phyloP scores from a whole-genome alignment of 2,113 vertebrate species.

The Oxyruncus cristatus region DNA sequence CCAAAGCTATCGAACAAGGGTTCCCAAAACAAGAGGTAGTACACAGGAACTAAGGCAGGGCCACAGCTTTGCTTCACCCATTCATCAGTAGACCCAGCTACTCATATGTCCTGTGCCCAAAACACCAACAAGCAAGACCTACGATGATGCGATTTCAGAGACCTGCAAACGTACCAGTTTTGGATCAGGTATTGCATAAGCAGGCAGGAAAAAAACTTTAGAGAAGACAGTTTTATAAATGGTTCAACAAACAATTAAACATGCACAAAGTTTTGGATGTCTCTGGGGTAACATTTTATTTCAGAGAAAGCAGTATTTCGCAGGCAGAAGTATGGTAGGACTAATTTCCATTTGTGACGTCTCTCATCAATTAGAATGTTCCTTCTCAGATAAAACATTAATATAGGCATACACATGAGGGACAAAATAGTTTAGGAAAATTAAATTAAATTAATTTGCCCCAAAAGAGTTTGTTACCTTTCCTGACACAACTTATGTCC shows the following conservation, averaged over 20 bases:
- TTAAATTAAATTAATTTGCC: not conserved
- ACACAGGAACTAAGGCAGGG: not conserved
- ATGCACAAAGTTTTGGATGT: not conserved
- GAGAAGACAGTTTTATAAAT: not conserved
- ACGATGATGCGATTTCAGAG: not conserved
- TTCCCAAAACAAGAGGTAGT: not conserved
- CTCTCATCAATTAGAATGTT: not conserved
- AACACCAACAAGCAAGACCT: not conserved
- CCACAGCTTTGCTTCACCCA: not conserved
- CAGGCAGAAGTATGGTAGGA: not conserved
- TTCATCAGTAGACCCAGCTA: not conserved
- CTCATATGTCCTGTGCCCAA: accelerated
- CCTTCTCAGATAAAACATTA: not conserved
- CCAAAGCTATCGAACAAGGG: not conserved
- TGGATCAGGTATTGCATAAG: not conserved
- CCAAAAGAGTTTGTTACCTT: not conserved
- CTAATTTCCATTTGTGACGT: not conserved
- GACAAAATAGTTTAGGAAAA: not conserved
- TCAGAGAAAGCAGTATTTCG: not conserved
- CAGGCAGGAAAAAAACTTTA: not conserved
- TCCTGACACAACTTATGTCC: not conserved
- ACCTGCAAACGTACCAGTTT: accelerated
- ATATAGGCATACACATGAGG: not conserved
- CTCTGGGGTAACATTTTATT: not conserved
- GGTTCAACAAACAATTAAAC: not conserved